Evolutionary conservation across 2,113 vertebrate species (phyloP).

Genomic region (Gnathonemus longibarbis): DNA sequence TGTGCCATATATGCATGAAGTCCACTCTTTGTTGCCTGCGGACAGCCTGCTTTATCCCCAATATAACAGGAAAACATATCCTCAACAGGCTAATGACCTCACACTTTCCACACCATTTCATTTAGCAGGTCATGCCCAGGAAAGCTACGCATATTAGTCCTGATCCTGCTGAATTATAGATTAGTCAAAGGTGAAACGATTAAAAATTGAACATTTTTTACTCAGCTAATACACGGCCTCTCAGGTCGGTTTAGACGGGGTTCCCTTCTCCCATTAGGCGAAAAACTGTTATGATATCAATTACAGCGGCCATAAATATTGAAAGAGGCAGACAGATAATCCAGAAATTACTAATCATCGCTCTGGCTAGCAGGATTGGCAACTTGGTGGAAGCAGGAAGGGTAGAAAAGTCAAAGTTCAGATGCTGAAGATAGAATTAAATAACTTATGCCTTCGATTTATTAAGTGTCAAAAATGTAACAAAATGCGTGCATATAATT

Average conservation of each 20-base stretch:
- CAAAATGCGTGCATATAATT: neutral
- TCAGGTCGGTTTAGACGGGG: constrained; percentile 25
- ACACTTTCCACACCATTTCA: constrained; percentile 63
- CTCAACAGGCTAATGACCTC: constrained; percentile 63
- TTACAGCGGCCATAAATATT: constrained; percentile 57
- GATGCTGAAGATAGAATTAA: neutral
- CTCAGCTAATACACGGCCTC: constrained; percentile 38
- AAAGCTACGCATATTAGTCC: constrained; percentile 52
- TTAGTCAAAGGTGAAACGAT: constrained; percentile 53
- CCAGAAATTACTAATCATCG: constrained; percentile 50
- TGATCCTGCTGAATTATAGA: constrained; percentile 63
- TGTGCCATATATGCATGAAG: neutral
- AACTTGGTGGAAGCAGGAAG: constrained; percentile 12
- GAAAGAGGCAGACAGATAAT: constrained; percentile 51
- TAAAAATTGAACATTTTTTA: constrained; percentile 53
- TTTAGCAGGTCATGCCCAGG: constrained; percentile 48
- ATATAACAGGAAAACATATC: constrained; percentile 52
- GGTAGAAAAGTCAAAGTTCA: constrained; percentile 8
- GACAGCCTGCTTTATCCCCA: constrained; percentile 48
- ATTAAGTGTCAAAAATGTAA: neutral
- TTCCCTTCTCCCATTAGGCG: constrained; percentile 40
- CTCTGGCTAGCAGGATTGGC: constrained; percentile 25
- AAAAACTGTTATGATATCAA: constrained; percentile 41
- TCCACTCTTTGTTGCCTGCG: constrained; percentile 45
- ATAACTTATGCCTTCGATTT: neutral